Conservation (phyloP, 1,140 invertebrate genomes). For the Brachionus koreanus region DNA sequence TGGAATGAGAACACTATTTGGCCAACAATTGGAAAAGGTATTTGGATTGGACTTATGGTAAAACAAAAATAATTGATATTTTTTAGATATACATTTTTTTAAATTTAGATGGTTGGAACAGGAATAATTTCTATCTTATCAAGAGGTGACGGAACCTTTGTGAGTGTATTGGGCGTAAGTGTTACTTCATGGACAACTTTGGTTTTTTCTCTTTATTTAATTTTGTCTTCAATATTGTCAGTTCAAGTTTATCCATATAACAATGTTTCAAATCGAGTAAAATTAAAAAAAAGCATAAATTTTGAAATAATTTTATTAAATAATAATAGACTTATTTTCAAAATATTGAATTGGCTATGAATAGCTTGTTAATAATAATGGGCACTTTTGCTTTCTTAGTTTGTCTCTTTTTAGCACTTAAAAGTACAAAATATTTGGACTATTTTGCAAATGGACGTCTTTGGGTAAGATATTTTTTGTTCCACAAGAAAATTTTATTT, state of each 20-base stretch:
- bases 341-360: slow-evolving; percentile 41
- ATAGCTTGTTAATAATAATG: not conserved
- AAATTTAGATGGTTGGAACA: not conserved
- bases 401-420: not conserved
- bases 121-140: slow-evolving; percentile 16
- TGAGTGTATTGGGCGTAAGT: not conserved
- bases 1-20: slow-evolving; percentile 42
- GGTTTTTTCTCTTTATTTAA: slow-evolving; percentile 16
- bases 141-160: not conserved
- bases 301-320: not conserved
- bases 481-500: not conserved
- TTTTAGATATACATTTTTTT: not conserved
- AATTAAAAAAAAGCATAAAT: not conserved
- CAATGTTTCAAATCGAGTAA: not conserved
- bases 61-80: not conserved
- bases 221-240: slow-evolving; percentile 1
- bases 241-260: slow-evolving; percentile 27
- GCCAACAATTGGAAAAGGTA: slow-evolving; percentile 43
- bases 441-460: slow-evolving; percentile 12
- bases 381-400: not conserved
- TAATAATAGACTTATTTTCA: slow-evolving; percentile 20
- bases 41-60: slow-evolving; percentile 31
- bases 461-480: not conserved
- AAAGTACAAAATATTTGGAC: not conserved
- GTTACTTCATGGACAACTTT: slow-evolving; percentile 4